Percentiles rank a stretch among this genome's conserved stretches.
phyloP scores from a whole-genome alignment of 2,113 vertebrate genomes.

The Laticauda colubrina region DNA sequence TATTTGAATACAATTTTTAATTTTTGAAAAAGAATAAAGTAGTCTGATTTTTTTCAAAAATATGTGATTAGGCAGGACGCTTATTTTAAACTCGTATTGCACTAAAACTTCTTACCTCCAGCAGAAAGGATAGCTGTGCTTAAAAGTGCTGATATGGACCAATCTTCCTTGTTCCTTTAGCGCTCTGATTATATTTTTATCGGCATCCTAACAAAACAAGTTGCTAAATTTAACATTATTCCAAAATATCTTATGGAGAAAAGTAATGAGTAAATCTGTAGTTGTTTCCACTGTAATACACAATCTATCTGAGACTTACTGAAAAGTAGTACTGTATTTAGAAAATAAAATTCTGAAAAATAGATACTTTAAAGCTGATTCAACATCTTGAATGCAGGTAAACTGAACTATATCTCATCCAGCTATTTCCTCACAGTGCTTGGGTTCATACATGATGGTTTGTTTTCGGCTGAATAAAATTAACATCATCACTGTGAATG shows the following conservation, averaged over 20 bases:
- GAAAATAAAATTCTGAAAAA: not conserved
- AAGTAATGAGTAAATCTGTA: not conserved
- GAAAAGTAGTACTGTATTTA: not conserved
- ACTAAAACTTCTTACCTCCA: conserved; percentile 81
- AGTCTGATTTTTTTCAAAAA: not conserved
- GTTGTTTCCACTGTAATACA: not conserved
- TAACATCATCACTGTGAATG: not conserved
- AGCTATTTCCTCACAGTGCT: not conserved
- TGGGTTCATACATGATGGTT: not conserved
- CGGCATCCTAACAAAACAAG: conserved; percentile 81
- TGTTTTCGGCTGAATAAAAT: not conserved
- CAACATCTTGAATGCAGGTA: not conserved
- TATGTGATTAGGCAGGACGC: not conserved
- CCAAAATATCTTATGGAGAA: not conserved
- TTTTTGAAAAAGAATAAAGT: not conserved
- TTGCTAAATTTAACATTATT: not conserved
- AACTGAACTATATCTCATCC: not conserved
- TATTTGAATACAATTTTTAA: not conserved
- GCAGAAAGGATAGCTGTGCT: conserved; percentile 97
- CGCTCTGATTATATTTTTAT: conserved; percentile 89
- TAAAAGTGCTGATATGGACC: conserved; percentile 76
- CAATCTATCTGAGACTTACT: not conserved
- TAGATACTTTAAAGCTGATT: not conserved
- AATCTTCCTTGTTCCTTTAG: conserved; percentile 90
- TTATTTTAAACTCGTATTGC: not conserved